Conservation (phyloP, 2,797 vertebrate species). For the Ammospiza maritima region DNA sequence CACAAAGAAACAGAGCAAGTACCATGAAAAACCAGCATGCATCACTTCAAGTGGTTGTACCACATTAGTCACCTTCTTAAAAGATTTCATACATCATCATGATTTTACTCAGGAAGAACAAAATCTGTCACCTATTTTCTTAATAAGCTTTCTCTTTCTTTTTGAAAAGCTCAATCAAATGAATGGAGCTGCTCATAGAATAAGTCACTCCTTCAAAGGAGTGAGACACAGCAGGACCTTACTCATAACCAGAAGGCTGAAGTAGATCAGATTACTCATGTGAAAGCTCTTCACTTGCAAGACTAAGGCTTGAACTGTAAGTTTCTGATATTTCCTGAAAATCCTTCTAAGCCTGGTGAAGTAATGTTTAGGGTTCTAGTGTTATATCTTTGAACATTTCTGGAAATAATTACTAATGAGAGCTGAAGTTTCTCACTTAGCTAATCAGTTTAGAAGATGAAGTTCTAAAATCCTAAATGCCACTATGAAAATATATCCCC, state of each 20-base stretch:
- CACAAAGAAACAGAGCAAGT: background rate
- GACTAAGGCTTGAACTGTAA: background rate
- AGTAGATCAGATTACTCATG: background rate
- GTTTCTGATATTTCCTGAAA: background rate
- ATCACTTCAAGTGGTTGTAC: background rate
- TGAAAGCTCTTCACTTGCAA: background rate
- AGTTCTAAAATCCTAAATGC: background rate
- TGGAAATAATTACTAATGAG: background rate
- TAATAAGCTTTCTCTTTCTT: background rate
- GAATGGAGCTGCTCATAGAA: background rate
- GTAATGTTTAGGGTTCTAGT: background rate
- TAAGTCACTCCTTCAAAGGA: background rate
- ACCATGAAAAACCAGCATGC: background rate
- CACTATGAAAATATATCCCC: background rate
- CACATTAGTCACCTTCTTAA: background rate
- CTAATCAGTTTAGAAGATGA: background rate
- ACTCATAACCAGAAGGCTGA: background rate
- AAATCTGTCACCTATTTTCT: background rate
- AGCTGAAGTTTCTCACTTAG: background rate
- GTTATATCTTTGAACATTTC: background rate
- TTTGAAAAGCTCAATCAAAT: background rate
- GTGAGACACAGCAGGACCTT: background rate
- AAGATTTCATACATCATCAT: background rate
- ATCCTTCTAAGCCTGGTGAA: background rate
- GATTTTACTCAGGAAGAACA: background rate